phyloP scores from a whole-genome alignment of 2,113 vertebrate genomes.

The Melanocharis versteri region DNA sequence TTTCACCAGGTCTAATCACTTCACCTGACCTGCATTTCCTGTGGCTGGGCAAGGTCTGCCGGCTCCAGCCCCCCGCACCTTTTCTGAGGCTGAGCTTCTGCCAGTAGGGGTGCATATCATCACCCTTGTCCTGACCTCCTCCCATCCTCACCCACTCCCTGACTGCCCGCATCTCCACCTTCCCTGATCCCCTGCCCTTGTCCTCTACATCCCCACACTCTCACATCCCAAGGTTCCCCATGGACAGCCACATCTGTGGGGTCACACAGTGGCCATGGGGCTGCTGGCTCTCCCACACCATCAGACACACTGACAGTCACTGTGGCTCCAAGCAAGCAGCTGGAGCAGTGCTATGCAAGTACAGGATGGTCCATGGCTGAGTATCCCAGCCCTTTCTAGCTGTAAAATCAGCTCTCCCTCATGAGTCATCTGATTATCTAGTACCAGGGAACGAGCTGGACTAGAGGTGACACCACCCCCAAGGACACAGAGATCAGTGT shows the following conservation, averaged over 20 bases:
- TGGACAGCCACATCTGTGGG: background rate
- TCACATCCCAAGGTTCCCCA: fast-evolving
- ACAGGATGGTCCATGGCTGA: background rate
- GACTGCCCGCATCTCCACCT: background rate
- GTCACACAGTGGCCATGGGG: fast-evolving
- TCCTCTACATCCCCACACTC: background rate
- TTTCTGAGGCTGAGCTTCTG: background rate
- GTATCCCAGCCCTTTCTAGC: background rate
- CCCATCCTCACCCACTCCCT: too few species aligned
- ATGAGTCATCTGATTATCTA: background rate
- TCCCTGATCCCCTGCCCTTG: background rate
- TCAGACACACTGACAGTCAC: background rate
- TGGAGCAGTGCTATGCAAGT: background rate
- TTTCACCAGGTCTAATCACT: background rate
- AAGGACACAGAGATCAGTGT: background rate
- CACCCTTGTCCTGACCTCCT: background rate
- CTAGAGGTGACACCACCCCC: background rate
- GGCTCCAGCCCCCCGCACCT: background rate
- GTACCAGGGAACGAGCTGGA: background rate
- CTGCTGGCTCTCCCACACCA: background rate
- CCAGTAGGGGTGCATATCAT: background rate
- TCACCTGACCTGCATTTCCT: background rate
- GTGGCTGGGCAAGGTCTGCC: background rate
- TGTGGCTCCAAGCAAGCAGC: background rate
- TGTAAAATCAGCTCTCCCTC: background rate